Base-by-base conservation (phyloP, 2,888 invertebrate genomes). In the Andrena praecox region DNA sequence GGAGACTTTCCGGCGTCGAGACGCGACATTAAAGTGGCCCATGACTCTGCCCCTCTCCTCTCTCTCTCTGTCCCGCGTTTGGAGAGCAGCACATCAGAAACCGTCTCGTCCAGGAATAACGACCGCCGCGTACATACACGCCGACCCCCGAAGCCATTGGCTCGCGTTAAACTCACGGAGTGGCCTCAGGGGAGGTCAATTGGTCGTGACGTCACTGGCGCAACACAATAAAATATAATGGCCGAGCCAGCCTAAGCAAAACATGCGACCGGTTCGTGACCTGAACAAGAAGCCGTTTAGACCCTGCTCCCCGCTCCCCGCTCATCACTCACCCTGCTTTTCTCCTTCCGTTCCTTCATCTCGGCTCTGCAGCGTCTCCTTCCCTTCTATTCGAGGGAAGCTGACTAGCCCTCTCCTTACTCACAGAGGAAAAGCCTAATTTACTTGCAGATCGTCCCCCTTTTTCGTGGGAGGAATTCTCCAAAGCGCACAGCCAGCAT, bases 171-270 rank as follows among this genome's bases (percentile, higher is more conserved):
- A 85, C 86, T 84, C 81, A 63, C 84, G 75, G 63, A 82, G 74
- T 85, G 87, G 86, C 88, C 84, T 77, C 87, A 71, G 79, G 83
- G 84, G 85, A 89, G 89, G 89, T 89, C 89, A 89, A 89, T 89
- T 91, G 90, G 82, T 82, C 87, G 86, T 91, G 90, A 90, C 90
- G 90, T 91, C 90, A 91, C 77, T 80, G 82, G 79, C 83, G 85
- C 84, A 89, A 89, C 87, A 85, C 86, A 87, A 88, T 90, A 82
- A 89, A 88, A 87, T 82, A 82, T 85, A 86, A 88, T 88, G 82
- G 87, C 83, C 83, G 87, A 81, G 82, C 48, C 83, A 74, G 80
- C 78, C 78, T 85, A 73, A 81, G 82, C 79, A 75, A 69, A 79
- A 82, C 88, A 85, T 81, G 88, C 89, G 86, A 88, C 82, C 79